Percentiles rank a stretch among this genome's conserved stretches.
Evolutionary conservation across 2,888 invertebrate species (phyloP).

Genomic region (Epirrhoe tristata): DNA sequence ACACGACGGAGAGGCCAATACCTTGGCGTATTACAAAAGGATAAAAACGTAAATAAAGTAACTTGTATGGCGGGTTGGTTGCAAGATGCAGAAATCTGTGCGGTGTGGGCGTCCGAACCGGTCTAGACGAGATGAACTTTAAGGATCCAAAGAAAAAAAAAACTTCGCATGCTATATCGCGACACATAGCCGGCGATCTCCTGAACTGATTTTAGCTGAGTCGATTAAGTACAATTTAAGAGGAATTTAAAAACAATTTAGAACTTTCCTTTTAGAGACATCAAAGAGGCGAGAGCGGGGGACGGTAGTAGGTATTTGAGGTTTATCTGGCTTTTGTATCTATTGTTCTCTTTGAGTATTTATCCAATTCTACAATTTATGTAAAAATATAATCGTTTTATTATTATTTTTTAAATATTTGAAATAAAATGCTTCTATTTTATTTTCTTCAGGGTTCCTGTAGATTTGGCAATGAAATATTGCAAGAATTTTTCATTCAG

Average conservation of each 20-base stretch:
- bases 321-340: slow-evolving; percentile 15
- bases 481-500: no score
- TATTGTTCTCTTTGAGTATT: no score
- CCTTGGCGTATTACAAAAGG: slow-evolving; percentile 76
- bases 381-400: background rate
- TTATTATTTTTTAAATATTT: background rate
- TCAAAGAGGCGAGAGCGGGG: slow-evolving; percentile 34
- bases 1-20: slow-evolving; percentile 67
- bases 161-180: slow-evolving; percentile 65
- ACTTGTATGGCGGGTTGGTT: slow-evolving; percentile 80
- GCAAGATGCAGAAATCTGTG: slow-evolving; percentile 85
- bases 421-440: no score
- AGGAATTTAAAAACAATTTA: slow-evolving; percentile 42
- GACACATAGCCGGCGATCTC: slow-evolving; percentile 67
- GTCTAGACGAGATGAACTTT: slow-evolving; percentile 84
- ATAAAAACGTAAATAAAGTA: slow-evolving; percentile 80
- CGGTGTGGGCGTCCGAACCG: slow-evolving; percentile 77
- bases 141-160: slow-evolving; percentile 80
- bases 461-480: background rate
- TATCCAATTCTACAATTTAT: background rate
- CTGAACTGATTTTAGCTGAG: slow-evolving; percentile 64
- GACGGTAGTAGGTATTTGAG: slow-evolving; percentile 22
- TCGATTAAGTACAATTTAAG: slow-evolving; percentile 52
- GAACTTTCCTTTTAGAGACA: slow-evolving; percentile 36
- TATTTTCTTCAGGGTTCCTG: background rate